Percentiles rank a stretch among this genome's conserved stretches.
Evolutionary conservation across 2,113 vertebrate genomes (phyloP).

Genomic region (Ctenodactylus gundi): DNA sequence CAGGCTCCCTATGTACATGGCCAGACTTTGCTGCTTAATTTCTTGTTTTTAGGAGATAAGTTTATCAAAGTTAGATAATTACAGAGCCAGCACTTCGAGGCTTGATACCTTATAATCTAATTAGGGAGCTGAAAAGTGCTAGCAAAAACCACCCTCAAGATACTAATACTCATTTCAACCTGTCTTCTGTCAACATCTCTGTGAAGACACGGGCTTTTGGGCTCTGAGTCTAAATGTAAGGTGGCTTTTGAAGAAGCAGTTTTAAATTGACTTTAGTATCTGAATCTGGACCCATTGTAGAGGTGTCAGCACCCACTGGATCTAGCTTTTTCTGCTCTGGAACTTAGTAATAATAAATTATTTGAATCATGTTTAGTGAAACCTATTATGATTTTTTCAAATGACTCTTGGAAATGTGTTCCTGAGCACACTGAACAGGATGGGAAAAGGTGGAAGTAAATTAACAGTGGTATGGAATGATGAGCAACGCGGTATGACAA

Average conservation of each 20-base stretch:
- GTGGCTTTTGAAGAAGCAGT: background rate
- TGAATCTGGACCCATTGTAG: background rate
- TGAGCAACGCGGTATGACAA: conserved; percentile 28
- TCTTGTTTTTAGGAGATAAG: conserved; percentile 1
- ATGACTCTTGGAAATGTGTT: conserved; percentile 3
- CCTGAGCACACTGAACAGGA: background rate
- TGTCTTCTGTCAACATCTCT: background rate
- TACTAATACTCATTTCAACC: background rate
- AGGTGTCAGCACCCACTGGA: background rate
- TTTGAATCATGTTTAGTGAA: conserved; percentile 40
- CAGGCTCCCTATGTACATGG: background rate
- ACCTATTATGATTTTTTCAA: background rate
- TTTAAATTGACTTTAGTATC: background rate
- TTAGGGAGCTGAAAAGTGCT: background rate
- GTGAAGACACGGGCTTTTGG: conserved; percentile 18
- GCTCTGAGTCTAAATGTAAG: background rate
- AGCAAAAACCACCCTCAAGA: background rate
- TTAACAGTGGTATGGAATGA: conserved; percentile 54
- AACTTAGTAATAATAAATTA: background rate
- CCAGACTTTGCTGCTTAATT: background rate
- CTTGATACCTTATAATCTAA: background rate
- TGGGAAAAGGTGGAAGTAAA: background rate
- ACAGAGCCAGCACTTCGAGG: background rate
- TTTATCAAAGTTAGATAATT: conserved; percentile 31
- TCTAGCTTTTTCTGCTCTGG: background rate